Percentiles rank a stretch among this genome's conserved stretches.
Evolutionary conservation across 2,888 invertebrate genomes (phyloP).

Genomic region (Ornithoptera alexandrae): DNA sequence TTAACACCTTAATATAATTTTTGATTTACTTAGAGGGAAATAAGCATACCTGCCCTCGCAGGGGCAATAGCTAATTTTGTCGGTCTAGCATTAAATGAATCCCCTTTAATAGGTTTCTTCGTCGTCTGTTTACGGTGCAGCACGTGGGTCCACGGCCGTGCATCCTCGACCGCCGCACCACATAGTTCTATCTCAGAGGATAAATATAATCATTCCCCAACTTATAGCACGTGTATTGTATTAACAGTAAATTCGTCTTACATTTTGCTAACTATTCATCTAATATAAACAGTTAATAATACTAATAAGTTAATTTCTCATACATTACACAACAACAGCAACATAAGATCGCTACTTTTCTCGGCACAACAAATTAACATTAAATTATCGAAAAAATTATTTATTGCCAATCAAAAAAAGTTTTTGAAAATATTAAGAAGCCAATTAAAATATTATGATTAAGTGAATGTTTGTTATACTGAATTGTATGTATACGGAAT

Average conservation of each 20-base stretch:
- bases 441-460: conserved; percentile 16
- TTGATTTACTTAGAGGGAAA: too few relatives aligned
- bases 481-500: conserved; percentile 12
- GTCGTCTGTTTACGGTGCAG: too few relatives aligned
- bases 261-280: conserved; percentile 4
- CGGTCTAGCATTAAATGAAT: too few relatives aligned
- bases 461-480: conserved; percentile 6
- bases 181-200: too few relatives aligned
- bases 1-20: too few relatives aligned
- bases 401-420: conserved; percentile 28
- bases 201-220: too few relatives aligned
- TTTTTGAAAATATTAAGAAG: conserved; percentile 18
- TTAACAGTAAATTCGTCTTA: background rate
- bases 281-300: conserved; percentile 13
- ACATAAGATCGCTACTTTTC: conserved; percentile 27
- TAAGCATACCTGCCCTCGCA: too few relatives aligned
- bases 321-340: conserved; percentile 25
- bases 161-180: too few relatives aligned
- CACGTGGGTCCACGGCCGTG: too few relatives aligned
- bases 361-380: conserved; percentile 28
- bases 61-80: too few relatives aligned
- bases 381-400: conserved; percentile 17
- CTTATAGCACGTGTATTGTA: background rate
- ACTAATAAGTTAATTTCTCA: conserved; percentile 18
- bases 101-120: too few relatives aligned